Evolutionary conservation across 1,140 invertebrate genomes (phyloP), one percentile per base, ranked within the genome.

Genomic region (Bicyclus anynana): DNA sequence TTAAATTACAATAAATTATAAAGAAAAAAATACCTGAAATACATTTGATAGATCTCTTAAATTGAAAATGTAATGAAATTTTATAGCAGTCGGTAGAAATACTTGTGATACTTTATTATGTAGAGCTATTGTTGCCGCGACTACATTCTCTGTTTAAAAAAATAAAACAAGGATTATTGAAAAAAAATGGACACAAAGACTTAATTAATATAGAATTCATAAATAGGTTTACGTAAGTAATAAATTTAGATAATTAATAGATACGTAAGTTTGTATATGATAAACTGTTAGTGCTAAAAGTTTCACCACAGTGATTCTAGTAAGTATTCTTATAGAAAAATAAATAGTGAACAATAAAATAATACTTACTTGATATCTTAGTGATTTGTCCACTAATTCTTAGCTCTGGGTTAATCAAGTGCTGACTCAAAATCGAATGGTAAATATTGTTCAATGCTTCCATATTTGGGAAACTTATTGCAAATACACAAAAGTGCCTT

Each of bases 51-150:
- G 91, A 79, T 99, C 98, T 52, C 98, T 89, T 18, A 99, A 89
- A 90, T 99, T 99, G 81, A 99, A 99, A 57, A 98, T 94, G 71
- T 99, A 99, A 87, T 99, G 97, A 74, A 98, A 99, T 85, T 99
- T 99, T 21, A 97, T 94, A 3, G 97, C 97, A 18, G 97, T 99
- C 2, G 97, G 97, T 42, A 98, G 88, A 78, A 98, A 98, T 7
- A 96, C 92, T 85, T 95, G 93, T 7, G 93, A 91, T 2, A 95
- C 93, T 88, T 97, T 96, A 67, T 94, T 92, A 80, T 99, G 97
- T 9, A 99, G 77, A 27, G 93, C 92, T 20, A 98, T 91, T 0
- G 97, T 93, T 14, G 95, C 95, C 48, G 92, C 89, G 1, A 98
- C 95, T 50, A 98, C 91, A 63, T 93, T 94, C 73, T 77, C 92